Evolutionary conservation across 2,797 vertebrate genomes (phyloP).

Genomic region (Cyclopterus lumpus): DNA sequence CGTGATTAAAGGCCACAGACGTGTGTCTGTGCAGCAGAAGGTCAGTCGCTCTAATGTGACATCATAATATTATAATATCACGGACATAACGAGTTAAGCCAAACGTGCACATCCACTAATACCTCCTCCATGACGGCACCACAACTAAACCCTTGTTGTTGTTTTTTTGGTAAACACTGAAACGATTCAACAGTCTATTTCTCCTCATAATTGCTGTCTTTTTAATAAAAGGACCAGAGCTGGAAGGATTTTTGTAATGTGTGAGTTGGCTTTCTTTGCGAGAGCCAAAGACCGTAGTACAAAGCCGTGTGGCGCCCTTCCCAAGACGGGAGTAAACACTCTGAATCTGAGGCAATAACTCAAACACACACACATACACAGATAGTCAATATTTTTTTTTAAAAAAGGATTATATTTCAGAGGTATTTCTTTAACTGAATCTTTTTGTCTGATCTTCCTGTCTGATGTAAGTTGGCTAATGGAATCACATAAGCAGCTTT

Average conservation of each 20-base stretch:
- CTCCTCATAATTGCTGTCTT: constrained; percentile 49
- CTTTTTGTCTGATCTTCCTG: constrained; percentile 29
- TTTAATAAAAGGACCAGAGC: constrained; percentile 49
- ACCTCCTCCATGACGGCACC: constrained; percentile 2
- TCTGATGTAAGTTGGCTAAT: constrained; percentile 30
- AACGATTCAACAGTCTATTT: constrained; percentile 8
- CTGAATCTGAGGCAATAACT: constrained; percentile 30
- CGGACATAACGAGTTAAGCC: constrained; percentile 15
- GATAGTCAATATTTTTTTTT: constrained; percentile 3
- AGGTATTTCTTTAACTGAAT: constrained; percentile 25
- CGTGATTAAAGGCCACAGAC: not conserved
- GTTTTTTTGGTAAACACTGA: constrained; percentile 13
- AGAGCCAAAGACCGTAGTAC: constrained; percentile 33
- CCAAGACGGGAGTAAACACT: constrained; percentile 44
- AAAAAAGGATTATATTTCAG: constrained; percentile 38
- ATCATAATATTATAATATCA: not conserved
- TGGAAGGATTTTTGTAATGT: constrained; percentile 38
- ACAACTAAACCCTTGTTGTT: not conserved
- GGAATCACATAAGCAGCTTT: constrained; percentile 34
- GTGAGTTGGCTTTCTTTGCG: constrained; percentile 37
- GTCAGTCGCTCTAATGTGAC: constrained; percentile 4
- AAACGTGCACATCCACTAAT: constrained; percentile 3
- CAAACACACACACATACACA: not conserved
- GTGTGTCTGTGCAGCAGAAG: not conserved
- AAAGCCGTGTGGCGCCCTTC: constrained; percentile 39